phyloP scores from a whole-genome alignment of 2,888 invertebrate species.

The Dicyrtoma fusca region DNA sequence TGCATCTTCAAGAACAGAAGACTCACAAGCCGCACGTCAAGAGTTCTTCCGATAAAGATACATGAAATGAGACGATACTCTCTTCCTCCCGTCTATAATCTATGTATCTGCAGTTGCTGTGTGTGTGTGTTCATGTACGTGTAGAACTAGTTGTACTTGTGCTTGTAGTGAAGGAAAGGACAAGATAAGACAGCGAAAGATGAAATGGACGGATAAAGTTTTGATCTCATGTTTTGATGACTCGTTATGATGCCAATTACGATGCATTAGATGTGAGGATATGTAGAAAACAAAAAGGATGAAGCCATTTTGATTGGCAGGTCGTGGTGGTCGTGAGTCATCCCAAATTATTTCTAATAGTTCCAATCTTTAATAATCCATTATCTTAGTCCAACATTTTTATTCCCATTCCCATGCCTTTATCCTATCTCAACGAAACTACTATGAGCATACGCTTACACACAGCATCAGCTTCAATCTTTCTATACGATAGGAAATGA shows the following conservation, averaged over 20 bases:
- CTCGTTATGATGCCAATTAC: constrained; percentile 32
- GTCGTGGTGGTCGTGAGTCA: constrained; percentile 47
- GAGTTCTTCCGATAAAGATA: constrained; percentile 14
- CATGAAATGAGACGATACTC: not conserved
- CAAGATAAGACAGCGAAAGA: constrained; percentile 13
- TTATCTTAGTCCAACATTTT: constrained; percentile 25
- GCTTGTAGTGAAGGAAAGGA: not conserved
- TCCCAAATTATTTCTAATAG: constrained; percentile 38
- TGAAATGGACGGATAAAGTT: constrained; percentile 25
- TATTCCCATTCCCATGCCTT: not conserved
- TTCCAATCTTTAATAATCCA: constrained; percentile 41
- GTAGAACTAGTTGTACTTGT: not conserved
- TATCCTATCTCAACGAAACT: not conserved
- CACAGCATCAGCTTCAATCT: not conserved
- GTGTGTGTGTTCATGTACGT: not conserved
- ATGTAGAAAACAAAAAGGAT: constrained; percentile 38
- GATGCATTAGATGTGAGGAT: constrained; percentile 27
- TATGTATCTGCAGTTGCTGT: constrained; percentile 26
- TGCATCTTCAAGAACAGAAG: constrained; percentile 1
- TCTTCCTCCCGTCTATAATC: constrained; percentile 27
- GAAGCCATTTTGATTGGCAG: constrained; percentile 45
- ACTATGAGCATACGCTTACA: not conserved
- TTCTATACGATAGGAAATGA: not conserved
- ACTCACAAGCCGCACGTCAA: constrained; percentile 15
- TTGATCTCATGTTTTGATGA: constrained; percentile 40